Base-by-base conservation (phyloP, 1,140 invertebrate species). In the Drosophila watanabei region DNA sequence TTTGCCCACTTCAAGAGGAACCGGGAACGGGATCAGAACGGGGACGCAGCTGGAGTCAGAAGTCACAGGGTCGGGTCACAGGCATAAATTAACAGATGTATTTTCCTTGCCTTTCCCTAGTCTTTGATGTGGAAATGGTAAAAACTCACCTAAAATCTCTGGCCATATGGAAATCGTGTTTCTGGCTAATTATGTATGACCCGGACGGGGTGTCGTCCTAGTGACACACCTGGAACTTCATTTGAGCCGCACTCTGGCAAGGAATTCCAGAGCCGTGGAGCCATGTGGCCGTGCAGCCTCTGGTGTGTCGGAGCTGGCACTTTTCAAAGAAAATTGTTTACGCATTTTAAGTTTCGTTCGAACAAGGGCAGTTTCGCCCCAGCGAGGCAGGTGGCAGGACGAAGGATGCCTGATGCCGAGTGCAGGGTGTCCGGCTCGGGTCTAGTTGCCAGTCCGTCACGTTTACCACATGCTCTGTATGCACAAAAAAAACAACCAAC, bases 321-420 rank as follows among this genome's bases (percentile, higher is more conserved):
- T 80, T 85, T 69, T 54, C 64, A 79, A 82, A 56, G 80, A 76
- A 83, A 85, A 86, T 85, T 86, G 60, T 64, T 79, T 49, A 86
- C 73, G 82, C 82, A 79, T 85, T 82, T 81, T 66, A 72, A 79
- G 70, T 76, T 66, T 62, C 3, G 16, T 57, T 70, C 43, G 41
- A 43, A 68, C 48, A 30, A 28, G 28, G 60, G 41, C 24, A 24
- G 24, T 24, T 24, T 24, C 24, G n/a, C 32, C 20, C 48, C 49
- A 51, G 30, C 20, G 66, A 35, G 41, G 51, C 61, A 65, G 20
- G 39, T 8, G 4, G 20, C 13, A 48, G 46, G 5, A 24, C 24
- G 24, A 24, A 24, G 24, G 24, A 24, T 3, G 24, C 24, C 24
- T 24, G 24, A 9, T 49, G 33, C 20, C 16, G 16, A 13, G 13